phyloP scores from a whole-genome alignment of 2,113 vertebrate genomes.

The Herpetotheres cachinnans region DNA sequence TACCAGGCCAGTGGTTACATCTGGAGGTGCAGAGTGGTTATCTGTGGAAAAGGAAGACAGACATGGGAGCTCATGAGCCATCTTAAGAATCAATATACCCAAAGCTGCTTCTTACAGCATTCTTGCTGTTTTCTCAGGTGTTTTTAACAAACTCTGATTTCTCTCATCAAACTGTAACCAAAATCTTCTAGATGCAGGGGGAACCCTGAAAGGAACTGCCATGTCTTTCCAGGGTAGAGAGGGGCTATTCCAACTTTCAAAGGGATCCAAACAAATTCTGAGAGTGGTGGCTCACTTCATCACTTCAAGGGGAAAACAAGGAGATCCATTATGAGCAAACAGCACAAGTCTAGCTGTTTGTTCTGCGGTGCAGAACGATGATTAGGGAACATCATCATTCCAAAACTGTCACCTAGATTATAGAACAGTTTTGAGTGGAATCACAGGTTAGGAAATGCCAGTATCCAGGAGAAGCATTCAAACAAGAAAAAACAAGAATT shows the following conservation, averaged over 20 bases:
- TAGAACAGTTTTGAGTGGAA: not conserved
- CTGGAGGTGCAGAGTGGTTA: slow-evolving; percentile 88
- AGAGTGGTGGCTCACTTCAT: not conserved
- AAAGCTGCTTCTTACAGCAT: not conserved
- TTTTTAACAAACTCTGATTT: not conserved
- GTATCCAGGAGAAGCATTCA: not conserved
- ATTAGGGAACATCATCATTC: not conserved
- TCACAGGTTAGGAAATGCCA: not conserved
- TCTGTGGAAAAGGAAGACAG: slow-evolving; percentile 76
- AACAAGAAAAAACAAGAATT: not conserved
- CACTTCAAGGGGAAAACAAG: not conserved
- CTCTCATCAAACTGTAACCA: not conserved
- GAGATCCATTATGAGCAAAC: not conserved
- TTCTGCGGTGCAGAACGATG: not conserved
- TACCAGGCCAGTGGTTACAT: slow-evolving; percentile 89
- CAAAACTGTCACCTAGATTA: not conserved
- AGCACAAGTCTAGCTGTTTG: not conserved
- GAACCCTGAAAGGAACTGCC: not conserved
- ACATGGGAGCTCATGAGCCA: not conserved
- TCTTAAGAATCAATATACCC: not conserved
- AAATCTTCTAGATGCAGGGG: not conserved
- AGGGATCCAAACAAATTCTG: not conserved
- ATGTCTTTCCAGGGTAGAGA: not conserved
- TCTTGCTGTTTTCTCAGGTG: not conserved
- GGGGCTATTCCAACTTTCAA: not conserved